Base-by-base conservation (phyloP, 2,888 invertebrate genomes). In the Leucozona laternaria region DNA sequence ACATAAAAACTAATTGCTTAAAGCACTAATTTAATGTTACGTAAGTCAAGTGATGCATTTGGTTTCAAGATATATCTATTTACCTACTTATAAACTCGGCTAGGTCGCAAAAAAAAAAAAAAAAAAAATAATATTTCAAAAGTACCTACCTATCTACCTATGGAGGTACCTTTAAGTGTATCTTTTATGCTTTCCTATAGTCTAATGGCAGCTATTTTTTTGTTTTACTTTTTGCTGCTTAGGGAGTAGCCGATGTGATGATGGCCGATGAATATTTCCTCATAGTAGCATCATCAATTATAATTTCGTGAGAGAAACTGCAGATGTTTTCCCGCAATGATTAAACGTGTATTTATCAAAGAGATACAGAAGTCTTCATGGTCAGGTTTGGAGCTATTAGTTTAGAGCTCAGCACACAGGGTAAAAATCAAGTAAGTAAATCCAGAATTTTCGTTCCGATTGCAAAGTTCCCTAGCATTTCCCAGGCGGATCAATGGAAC, bases 1-100 rank as follows among this genome's bases (percentile, higher is more conserved):
- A 62, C 73, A 83, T 78, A 70, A 83, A 78, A 83, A 68, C 82
- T 55, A 79, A 78, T 73, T 73, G 68, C 45, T 64, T 20, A 48
- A 82, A 40, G 53, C 82, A 50, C 50, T 72, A 66, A 82, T 82
- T 78, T 72, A 22, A 66, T 60, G 82, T 76, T 76, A 76, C 55
- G 70, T 22, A 62, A 50, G 50, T 25, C 50, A 15, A 50, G 50
- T 50, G 50, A 50, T 50, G 50, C 50, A 50, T 50, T 50, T 50
- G 20, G 22, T 50, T 22, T 50, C 50, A 13, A 50, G 43, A 43
- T 20, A 50, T 4, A 20, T 17, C n/a, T n/a, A n/a, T n/a, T n/a
- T n/a, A n/a, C n/a, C n/a, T n/a, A n/a, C n/a, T 13, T 43, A 17
- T 50, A 13, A 22, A 50, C 5, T 22, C 22, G 11, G 50, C 2